Conservation (phyloP, 2,113 vertebrate species). For the Bubalus kerabau region DNA sequence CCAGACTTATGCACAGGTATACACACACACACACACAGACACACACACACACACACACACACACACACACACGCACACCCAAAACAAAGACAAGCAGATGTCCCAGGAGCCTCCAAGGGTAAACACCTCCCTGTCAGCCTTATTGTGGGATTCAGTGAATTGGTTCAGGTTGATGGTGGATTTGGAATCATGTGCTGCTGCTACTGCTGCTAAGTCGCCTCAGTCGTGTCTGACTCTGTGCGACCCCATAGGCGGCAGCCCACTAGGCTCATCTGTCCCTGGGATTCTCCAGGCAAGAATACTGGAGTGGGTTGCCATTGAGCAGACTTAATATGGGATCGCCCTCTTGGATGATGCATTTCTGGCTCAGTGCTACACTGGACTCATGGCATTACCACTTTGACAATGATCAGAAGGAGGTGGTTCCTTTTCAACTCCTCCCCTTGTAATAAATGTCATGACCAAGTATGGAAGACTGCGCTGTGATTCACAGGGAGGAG, state of each 20-base stretch:
- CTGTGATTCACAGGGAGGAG: neutral
- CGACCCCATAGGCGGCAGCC: neutral
- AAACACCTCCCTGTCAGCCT: neutral
- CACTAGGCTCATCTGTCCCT: neutral
- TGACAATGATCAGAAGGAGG: neutral
- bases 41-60: neutral
- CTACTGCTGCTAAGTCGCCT: neutral
- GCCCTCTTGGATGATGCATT: neutral
- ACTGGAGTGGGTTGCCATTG: neutral
- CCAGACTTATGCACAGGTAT: neutral
- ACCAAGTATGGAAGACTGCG: fast-evolving
- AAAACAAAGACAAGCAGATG: neutral
- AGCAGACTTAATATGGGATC: neutral
- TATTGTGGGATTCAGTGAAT: neutral
- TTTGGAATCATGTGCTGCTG: neutral
- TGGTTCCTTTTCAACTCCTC: too few relatives aligned
- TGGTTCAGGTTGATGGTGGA: neutral
- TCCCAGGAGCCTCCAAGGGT: too few relatives aligned
- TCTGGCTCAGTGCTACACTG: neutral
- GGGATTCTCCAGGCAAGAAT: neutral
- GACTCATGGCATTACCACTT: neutral
- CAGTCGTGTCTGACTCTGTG: fast-evolving
- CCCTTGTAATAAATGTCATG: neutral
- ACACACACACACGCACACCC: too few relatives aligned
- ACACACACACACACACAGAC: neutral